These are phyloP conservation scores for Clarias gariepinus DNA, from an alignment of 2,113 vertebrate genomes.

Conservation along the genomic window DNA sequence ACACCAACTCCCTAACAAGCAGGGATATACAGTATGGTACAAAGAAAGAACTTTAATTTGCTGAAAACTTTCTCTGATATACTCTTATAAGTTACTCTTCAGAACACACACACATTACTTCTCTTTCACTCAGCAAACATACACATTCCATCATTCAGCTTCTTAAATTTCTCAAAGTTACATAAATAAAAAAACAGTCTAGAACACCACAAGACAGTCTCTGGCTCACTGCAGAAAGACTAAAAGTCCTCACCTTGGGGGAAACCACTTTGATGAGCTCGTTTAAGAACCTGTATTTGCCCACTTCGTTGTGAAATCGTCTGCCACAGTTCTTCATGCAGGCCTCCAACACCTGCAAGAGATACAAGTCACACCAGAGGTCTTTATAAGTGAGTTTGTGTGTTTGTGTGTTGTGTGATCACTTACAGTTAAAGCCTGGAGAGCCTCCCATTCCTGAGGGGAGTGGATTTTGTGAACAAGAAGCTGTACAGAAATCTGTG, in stretches of 20 bases:
- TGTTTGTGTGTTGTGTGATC: neutral
- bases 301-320: conserved; percentile 94
- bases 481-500: conserved; percentile 91
- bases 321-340: conserved; percentile 98
- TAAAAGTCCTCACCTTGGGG: conserved; percentile 83
- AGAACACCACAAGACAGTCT: neutral
- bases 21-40: too few species aligned
- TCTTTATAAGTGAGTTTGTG: neutral
- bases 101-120: too few species aligned
- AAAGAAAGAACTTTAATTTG: too few species aligned
- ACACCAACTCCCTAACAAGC: too few species aligned
- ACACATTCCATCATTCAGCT: neutral
- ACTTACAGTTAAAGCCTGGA: conserved; percentile 94
- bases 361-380: neutral
- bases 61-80: too few species aligned
- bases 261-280: conserved; percentile 97
- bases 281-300: conserved; percentile 94
- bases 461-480: conserved; percentile 96
- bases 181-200: neutral
- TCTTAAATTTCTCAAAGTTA: neutral
- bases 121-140: neutral
- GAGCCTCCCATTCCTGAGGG: conserved; percentile 95
- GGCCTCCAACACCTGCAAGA: conserved; percentile 88
- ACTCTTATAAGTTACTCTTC: too few species aligned
- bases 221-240: neutral